A percentile compares a stretch with the other conserved stretches of the same genome.
phyloP scores from a whole-genome alignment of 2,797 vertebrate genomes.

The Thripadectes ignobilis region DNA sequence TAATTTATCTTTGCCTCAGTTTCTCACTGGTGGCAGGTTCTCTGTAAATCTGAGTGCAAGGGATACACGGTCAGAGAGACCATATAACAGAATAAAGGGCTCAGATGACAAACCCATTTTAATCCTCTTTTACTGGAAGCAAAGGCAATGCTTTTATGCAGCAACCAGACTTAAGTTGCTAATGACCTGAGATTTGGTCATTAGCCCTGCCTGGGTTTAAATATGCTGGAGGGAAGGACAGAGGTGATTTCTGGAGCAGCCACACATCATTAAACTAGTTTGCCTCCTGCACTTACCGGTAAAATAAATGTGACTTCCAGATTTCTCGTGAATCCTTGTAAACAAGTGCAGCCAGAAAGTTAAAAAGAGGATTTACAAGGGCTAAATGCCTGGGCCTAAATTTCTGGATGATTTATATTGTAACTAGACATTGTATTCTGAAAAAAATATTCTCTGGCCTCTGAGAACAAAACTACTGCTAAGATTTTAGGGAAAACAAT shows the following conservation, averaged over 20 bases:
- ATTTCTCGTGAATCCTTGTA: background rate
- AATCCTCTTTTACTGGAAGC: background rate
- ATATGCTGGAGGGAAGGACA: background rate
- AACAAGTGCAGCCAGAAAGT: background rate
- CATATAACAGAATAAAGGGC: background rate
- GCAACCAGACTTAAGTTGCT: background rate
- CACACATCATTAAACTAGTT: background rate
- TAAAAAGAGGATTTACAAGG: background rate
- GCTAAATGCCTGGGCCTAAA: background rate
- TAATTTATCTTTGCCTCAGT: slow-evolving; percentile 55
- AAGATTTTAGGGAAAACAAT: background rate
- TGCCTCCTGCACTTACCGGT: background rate
- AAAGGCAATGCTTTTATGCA: background rate
- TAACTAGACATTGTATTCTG: background rate
- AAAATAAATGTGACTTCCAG: background rate
- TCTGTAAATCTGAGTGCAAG: background rate
- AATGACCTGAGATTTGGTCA: background rate
- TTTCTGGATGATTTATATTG: background rate
- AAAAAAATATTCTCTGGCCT: background rate
- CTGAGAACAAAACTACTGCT: background rate
- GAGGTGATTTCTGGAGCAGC: background rate
- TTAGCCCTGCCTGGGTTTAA: background rate
- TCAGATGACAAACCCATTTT: background rate
- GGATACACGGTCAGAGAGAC: rapidly evolving
- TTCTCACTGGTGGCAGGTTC: slow-evolving; percentile 8